Conservation (phyloP, 2,888 invertebrate species). For the Heliconius hortense region DNA sequence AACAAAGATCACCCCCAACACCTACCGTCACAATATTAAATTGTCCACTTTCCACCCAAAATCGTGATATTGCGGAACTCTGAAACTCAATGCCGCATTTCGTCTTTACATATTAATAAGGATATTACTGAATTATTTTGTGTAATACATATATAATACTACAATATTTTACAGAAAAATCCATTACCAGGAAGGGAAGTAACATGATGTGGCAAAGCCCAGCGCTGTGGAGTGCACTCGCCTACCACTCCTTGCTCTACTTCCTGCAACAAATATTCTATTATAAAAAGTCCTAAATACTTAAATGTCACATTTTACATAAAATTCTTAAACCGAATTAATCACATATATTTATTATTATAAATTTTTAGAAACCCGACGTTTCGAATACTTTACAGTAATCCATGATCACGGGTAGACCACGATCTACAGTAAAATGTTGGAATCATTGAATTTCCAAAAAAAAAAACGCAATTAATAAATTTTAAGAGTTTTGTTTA, state of each 20-base stretch:
- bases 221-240: conserved; percentile 73
- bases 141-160: background rate
- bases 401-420: background rate
- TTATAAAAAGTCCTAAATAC: conserved; percentile 3
- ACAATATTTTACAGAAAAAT: no score
- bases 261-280: conserved; percentile 60
- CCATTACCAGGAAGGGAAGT: conserved; percentile 82
- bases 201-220: conserved; percentile 82
- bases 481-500: no score
- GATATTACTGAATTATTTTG: background rate
- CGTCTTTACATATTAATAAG: background rate
- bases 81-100: background rate
- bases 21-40: background rate
- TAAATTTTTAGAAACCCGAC: background rate
- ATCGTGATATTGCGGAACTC: background rate
- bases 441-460: no score
- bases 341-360: background rate
- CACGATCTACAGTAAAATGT: no score
- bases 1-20: no score
- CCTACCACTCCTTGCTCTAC: conserved; percentile 51
- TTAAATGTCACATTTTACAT: background rate
- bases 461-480: background rate
- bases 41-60: background rate
- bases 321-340: background rate
- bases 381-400: background rate